Conservation (phyloP, 2,113 vertebrate species). For the Candoia aspera region DNA sequence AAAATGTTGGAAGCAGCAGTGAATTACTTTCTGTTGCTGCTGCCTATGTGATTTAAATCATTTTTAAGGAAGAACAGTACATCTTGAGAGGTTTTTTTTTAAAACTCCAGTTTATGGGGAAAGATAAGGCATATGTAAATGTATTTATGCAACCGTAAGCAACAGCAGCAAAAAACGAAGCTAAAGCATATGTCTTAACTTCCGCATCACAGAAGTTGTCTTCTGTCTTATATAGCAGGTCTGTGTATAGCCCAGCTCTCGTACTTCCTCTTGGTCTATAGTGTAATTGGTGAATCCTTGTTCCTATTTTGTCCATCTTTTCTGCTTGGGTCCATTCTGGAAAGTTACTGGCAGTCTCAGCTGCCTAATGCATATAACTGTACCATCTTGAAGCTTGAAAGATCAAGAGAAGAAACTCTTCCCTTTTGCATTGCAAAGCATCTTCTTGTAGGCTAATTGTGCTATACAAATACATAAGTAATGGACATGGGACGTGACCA, state of each 20-base stretch:
- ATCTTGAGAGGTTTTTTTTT: neutral
- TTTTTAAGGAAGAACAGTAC: neutral
- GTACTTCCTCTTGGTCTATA: neutral
- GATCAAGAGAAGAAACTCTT: neutral
- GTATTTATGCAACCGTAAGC: neutral
- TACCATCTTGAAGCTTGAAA: neutral
- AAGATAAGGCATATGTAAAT: neutral
- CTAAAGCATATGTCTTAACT: neutral
- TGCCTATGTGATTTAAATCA: too few species aligned
- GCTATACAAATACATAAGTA: neutral
- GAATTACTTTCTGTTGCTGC: neutral
- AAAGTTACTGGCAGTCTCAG: neutral
- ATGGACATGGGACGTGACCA: neutral
- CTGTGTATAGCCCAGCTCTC: neutral
- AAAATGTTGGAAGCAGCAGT: neutral
- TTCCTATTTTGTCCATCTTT: neutral
- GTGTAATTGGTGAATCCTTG: neutral
- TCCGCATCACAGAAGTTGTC: neutral
- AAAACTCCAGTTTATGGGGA: neutral
- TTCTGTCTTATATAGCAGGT: neutral
- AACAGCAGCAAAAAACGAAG: neutral
- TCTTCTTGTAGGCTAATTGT: neutral
- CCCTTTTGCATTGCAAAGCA: neutral
- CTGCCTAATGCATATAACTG: neutral
- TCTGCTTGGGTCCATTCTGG: neutral